Evolutionary conservation across 2,113 vertebrate genomes (phyloP), one percentile per base, ranked within the genome.

Genomic region (Zapus hudsonius): DNA sequence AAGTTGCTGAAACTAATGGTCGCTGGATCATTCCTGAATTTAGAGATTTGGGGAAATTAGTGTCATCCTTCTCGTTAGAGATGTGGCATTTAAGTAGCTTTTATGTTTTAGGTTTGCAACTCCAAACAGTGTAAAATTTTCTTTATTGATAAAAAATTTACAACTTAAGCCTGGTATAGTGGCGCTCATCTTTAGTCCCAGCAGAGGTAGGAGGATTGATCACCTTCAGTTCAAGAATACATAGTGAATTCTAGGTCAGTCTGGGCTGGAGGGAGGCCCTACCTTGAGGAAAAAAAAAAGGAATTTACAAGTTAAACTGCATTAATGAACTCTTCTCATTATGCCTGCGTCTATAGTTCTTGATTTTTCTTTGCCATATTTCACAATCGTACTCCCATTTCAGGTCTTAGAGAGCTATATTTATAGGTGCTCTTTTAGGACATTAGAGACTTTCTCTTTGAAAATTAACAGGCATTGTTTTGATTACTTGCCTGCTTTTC

Each of bases 1-100:
- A 86, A 42, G 12, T 81, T 89, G 57, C 79, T 91, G 66, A 89
- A 83, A 94, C 84, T 63, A 67, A 89, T 52, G 29, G 42, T 76
- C 59, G 19, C 55, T 31, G 7, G 57, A 57, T 87, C 31, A 75
- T 66, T 82, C 47, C 83, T 93, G 84, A 57, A 89, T 22, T 91
- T 52, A 69, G 79, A 72, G 33, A 44, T 83, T 89, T 88, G 12
- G 61, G 44, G 17, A 85, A 44, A 88, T 59, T 74, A 38, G 2
- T 81, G 20, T 69, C 69, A 36, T 57, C 91, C 29, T 44, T 94
- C 69, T 87, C 76, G 72, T 80, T 78, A 73, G 23, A 47, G 57
- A 15, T 17, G 6, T 36, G 42, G 27, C 9, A 1, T 69, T 91
- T 94, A 40, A 81, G 75, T 89, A 84, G 63, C 38, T 94, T 66